Evolutionary conservation across 92 coral and sea anemone genomes (phyloP), one percentile per base, ranked within the genome.

Genomic region (Micromussa lordhowensis): DNA sequence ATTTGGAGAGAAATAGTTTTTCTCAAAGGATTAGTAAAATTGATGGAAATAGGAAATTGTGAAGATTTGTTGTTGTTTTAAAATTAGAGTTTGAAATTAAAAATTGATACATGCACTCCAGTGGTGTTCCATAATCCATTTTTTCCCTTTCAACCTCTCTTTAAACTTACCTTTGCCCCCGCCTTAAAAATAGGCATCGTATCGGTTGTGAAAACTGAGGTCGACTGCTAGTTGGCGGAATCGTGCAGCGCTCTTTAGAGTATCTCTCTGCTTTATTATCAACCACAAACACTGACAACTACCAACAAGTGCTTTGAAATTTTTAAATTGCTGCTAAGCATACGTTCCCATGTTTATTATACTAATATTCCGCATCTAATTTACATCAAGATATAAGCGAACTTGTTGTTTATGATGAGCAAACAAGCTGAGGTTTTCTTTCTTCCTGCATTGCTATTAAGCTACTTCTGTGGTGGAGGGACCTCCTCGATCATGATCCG

Each of bases 401-500:
- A 58, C 64, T 58, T 58, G 64, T 58, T 58, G n/a, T 58, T 18
- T 19, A 58, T 17, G 24, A 17, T 58, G 4, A 58, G 4, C n/a
- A 19, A 5, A 18, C 6, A 58, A 58, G 19, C 64, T 17, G 22
- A 0, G 4, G 38, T 4, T 35, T 10, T 71, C 48, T 14, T 24
- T 3, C 30, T 9, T 48, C 1, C 29, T 75, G 32, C 22, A 18
- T 75, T 38, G 30, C 64, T 36, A 1, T 75, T 38, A 18, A 79
- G 44, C 83, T 79, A 34, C 16, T 57, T 22, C 72, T 84, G 81
- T 8, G 92, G 89, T 30, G 90, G 90, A 11, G 87, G 85, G 30
- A 79, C 78, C 38, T 88, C 93, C 80, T 92, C 95, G 21, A 92
- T 82, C 73, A 89, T 92, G 49, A 92, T 89, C 10, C 91, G 81